These are phyloP conservation scores for Mactromeris polynyma DNA, from an alignment of 2,888 invertebrate genomes.

Conservation along the genomic window DNA sequence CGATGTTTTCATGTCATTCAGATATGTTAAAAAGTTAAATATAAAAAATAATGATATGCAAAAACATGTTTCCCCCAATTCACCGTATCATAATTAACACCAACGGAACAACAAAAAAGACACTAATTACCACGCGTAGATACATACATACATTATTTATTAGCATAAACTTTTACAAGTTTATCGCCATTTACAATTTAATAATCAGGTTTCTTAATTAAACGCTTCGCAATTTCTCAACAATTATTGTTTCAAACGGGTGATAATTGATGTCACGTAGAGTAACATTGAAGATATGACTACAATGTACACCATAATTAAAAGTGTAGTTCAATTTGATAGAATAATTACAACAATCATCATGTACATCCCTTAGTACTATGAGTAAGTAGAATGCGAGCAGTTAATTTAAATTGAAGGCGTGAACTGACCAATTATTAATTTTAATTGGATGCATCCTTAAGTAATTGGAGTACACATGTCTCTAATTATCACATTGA, in stretches of 20 bases:
- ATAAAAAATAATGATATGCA: background rate
- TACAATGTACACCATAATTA: no score
- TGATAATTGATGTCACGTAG: background rate
- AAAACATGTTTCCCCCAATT: background rate
- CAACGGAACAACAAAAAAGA: background rate
- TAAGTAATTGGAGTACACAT: slow-evolving; percentile 17
- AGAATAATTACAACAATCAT: background rate
- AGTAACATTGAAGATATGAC: no score
- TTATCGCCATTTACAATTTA: no score
- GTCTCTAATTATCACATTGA: background rate
- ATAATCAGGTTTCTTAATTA: background rate
- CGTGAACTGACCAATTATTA: background rate
- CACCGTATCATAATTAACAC: background rate
- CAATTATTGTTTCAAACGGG: background rate
- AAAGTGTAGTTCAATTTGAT: background rate
- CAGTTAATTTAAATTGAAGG: background rate
- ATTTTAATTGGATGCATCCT: background rate
- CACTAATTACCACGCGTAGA: background rate
- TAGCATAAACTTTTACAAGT: no score
- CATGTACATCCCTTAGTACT: background rate
- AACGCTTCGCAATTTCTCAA: background rate
- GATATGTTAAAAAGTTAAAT: no score
- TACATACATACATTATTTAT: background rate
- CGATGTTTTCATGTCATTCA: no score
- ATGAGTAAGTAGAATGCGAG: background rate